Evolutionary conservation across 53 echinoderm and acorn worm species (phyloP).

Genomic region (Crossaster papposus): DNA sequence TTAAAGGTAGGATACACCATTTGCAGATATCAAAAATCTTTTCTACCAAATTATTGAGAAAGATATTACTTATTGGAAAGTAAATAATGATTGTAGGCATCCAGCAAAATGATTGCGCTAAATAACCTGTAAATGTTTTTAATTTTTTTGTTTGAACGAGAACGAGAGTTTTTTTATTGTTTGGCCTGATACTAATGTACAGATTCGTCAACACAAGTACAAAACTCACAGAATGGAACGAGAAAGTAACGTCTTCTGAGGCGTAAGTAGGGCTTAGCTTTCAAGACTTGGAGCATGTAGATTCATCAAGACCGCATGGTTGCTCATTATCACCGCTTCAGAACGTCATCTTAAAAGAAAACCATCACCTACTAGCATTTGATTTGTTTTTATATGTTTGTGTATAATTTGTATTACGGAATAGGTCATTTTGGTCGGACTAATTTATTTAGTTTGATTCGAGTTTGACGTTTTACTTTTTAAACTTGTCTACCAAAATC

Average conservation of each 20-base stretch:
- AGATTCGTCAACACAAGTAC: constrained; percentile 77
- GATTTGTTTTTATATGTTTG: background rate
- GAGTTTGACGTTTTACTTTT: no score
- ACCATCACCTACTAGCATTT: background rate
- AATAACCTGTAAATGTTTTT: background rate
- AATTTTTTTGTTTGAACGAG: background rate
- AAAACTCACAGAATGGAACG: constrained; percentile 81
- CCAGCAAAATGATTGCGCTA: no score
- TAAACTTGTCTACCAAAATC: no score
- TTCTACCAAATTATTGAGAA: no score
- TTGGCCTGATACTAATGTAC: constrained; percentile 8
- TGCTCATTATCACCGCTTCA: background rate
- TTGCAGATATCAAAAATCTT: no score
- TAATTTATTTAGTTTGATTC: no score
- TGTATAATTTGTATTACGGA: background rate
- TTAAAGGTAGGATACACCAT: no score
- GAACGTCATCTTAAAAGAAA: background rate
- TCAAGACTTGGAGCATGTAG: background rate
- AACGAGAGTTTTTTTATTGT: no score
- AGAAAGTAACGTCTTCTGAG: constrained; percentile 67
- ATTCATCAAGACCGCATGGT: background rate
- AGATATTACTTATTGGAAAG: no score
- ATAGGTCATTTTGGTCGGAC: no score
- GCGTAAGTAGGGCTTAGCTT: constrained; percentile 66
- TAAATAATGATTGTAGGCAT: no score